phyloP scores from a whole-genome alignment of 2,888 invertebrate genomes.

The Silvanus unidentatus region DNA sequence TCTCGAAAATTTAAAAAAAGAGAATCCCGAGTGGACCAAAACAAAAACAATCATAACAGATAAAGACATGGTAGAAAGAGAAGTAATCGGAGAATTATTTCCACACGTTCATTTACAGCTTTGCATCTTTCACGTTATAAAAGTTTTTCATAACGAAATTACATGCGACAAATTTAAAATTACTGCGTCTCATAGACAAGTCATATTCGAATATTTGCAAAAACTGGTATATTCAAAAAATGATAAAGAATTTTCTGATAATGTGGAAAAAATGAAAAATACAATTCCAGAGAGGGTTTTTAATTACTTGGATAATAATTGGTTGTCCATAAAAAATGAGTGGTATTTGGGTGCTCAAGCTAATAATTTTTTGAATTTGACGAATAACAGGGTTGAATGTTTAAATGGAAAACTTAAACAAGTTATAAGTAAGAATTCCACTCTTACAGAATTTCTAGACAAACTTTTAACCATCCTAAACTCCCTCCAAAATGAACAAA shows the following conservation, averaged over 20 bases:
- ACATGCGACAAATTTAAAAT: background rate
- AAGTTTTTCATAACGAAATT: conserved; percentile 4
- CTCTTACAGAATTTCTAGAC: too few species aligned
- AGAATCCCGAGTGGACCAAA: conserved; percentile 1
- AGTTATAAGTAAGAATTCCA: too few species aligned
- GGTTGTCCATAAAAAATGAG: background rate
- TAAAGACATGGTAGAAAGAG: conserved; percentile 3
- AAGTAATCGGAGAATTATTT: conserved; percentile 1
- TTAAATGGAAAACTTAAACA: too few species aligned
- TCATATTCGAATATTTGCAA: background rate
- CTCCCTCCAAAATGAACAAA: too few species aligned
- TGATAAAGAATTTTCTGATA: background rate
- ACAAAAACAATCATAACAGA: conserved; percentile 1
- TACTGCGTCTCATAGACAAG: background rate
- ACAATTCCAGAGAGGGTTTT: background rate
- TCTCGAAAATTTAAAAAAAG: conserved; percentile 2
- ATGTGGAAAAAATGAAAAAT: background rate
- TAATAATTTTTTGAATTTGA: background rate
- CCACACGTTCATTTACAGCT: background rate
- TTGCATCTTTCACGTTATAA: background rate
- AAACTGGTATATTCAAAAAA: background rate
- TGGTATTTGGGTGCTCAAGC: background rate
- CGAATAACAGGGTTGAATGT: background rate
- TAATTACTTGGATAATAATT: background rate
- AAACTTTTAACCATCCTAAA: too few species aligned